Percentiles rank a stretch among this genome's conserved stretches.
Evolutionary conservation across 2,113 vertebrate genomes (phyloP).

Genomic region (Bos javanicus): DNA sequence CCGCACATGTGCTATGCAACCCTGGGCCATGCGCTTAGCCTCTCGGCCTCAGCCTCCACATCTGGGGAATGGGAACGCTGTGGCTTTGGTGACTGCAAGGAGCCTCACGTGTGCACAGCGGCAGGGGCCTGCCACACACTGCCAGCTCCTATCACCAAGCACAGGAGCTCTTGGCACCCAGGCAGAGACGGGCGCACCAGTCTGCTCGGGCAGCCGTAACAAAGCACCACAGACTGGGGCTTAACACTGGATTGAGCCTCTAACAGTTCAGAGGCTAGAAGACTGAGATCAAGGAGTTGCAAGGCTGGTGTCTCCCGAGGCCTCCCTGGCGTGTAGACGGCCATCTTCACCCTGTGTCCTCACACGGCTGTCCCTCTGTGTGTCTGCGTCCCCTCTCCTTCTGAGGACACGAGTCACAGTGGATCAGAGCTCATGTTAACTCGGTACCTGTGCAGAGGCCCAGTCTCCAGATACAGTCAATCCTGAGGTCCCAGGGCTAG

Average conservation of each 20-base stretch:
- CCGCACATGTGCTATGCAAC: background rate
- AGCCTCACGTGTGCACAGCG: accelerated
- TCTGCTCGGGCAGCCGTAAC: accelerated
- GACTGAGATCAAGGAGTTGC: accelerated
- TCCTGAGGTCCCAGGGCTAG: background rate
- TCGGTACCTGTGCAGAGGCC: background rate
- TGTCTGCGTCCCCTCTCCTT: background rate
- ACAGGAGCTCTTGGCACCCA: accelerated
- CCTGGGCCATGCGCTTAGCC: background rate
- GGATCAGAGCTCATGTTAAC: background rate
- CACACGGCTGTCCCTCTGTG: accelerated
- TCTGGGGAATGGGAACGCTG: background rate
- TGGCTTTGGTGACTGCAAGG: background rate
- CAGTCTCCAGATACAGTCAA: background rate
- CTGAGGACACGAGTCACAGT: background rate
- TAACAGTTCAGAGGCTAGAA: background rate
- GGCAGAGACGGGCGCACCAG: accelerated
- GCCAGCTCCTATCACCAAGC: accelerated
- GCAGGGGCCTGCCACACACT: background rate
- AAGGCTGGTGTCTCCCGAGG: background rate
- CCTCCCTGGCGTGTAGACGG: accelerated
- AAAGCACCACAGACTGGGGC: background rate
- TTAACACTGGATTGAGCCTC: accelerated
- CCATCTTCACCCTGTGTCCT: background rate
- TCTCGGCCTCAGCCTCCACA: background rate